These are phyloP conservation scores for Hirtodrosophila histrioides DNA, from an alignment of 2,888 invertebrate species.

Conservation along the genomic window DNA sequence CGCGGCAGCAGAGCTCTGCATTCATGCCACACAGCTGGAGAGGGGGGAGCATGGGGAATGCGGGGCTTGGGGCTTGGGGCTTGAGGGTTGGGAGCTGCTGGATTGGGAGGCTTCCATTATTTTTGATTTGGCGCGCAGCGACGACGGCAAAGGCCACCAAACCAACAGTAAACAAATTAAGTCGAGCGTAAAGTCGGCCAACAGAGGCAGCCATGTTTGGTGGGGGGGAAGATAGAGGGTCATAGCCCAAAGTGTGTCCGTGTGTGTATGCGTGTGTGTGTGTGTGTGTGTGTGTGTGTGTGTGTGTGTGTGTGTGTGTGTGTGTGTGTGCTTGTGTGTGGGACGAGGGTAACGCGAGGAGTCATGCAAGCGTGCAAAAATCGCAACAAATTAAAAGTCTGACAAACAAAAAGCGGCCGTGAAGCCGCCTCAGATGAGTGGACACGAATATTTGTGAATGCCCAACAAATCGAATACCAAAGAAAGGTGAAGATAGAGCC, in stretches of 20 bases:
- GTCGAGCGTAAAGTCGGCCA: slow-evolving; percentile 75
- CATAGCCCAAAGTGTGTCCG: not conserved
- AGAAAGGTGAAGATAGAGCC: slow-evolving; percentile 4
- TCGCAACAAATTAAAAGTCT: slow-evolving; percentile 76
- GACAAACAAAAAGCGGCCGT: slow-evolving; percentile 58
- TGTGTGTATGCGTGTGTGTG: too few relatives aligned
- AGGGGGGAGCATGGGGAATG: not conserved
- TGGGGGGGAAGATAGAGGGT: not conserved
- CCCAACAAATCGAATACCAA: slow-evolving; percentile 12
- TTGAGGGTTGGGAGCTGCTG: not conserved
- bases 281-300: slow-evolving; percentile 3
- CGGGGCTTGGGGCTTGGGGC: not conserved
- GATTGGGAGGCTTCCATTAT: slow-evolving; percentile 56
- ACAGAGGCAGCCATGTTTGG: slow-evolving; percentile 16
- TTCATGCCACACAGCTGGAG: not conserved
- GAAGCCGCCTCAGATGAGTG: slow-evolving; percentile 50
- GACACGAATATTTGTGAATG: slow-evolving; percentile 45
- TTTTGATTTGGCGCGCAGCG: slow-evolving; percentile 71
- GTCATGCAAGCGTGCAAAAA: slow-evolving; percentile 66
- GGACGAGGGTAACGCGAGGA: not conserved
- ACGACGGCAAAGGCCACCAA: slow-evolving; percentile 61
- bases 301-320: not conserved
- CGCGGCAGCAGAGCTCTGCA: not conserved
- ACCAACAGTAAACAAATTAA: slow-evolving; percentile 78
- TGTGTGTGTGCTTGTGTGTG: slow-evolving; percentile 2